phyloP scores from a whole-genome alignment of 2,797 vertebrate species.

The Chrysocyon brachyurus region DNA sequence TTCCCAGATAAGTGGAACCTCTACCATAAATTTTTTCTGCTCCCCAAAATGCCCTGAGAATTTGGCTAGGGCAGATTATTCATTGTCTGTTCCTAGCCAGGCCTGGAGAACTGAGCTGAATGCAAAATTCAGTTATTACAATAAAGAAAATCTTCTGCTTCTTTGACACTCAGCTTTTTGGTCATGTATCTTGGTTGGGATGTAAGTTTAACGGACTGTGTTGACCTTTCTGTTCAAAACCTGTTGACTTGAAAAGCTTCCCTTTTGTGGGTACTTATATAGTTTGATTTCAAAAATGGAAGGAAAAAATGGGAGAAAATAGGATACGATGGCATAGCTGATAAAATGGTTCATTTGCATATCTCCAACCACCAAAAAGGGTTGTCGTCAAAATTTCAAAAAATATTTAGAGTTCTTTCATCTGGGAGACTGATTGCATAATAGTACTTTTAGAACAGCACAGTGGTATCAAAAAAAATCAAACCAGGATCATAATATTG shows the following conservation, averaged over 20 bases:
- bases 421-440: neutral
- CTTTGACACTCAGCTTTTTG: conserved; percentile 39
- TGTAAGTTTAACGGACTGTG: neutral
- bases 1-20: neutral
- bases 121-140: neutral
- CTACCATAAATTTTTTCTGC: neutral
- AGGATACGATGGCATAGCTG: neutral
- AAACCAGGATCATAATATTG: neutral
- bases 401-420: conserved; percentile 60
- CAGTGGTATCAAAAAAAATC: neutral
- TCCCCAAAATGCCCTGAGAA: conserved; percentile 45
- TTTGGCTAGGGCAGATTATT: neutral
- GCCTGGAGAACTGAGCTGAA: conserved; percentile 1
- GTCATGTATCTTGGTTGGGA: neutral
- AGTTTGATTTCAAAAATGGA: conserved; percentile 23
- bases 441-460: neutral
- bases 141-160: neutral
- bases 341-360: neutral
- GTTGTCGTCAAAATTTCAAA: neutral
- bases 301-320: conserved; percentile 5
- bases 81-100: neutral
- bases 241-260: conserved; percentile 20
- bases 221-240: conserved; percentile 27
- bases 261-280: neutral
- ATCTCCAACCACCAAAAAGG: neutral